Base-by-base conservation (phyloP, 2,888 invertebrate genomes). In the Dryomyza anilis region DNA sequence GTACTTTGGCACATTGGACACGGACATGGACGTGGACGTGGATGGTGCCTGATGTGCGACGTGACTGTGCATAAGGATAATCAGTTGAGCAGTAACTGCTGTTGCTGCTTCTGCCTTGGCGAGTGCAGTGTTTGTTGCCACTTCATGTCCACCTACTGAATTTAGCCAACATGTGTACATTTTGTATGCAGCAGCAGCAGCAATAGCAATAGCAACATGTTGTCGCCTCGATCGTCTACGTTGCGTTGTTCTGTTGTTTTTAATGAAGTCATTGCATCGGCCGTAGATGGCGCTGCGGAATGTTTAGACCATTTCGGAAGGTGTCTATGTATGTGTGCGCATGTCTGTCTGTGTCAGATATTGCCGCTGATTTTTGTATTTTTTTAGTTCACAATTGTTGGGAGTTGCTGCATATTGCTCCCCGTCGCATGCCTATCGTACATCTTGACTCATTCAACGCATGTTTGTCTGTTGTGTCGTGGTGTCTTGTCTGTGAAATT, bases 1-100 rank as follows among this genome's bases (percentile, higher is more conserved):
- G 67, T 67, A 59, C n/a, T 65, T 63, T 58, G 63, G 65, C 63
- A 59, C 61, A 60, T 60, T n/a, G 60, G 36, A 60, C 50, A 50
- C 25, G 60, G 60, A 39, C 60, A 60, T 60, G 50, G 16, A 39
- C 16, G 16, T 45, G 29, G 21, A 21, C 23, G 25, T 21, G 14
- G 19, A n/a, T 50, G 23, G 1, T 48, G 48, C n/a, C n/a, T 21
- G 55, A 36, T 19, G 36, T 52, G 25, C 23, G 23, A 50, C 48
- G 8, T 19, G 33, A 30, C 21, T 19, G 23, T 55, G 55, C n/a
- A 27, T 52, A 27, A 23, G 48, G 48, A 23, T 25, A 23, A n/a
- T n/a, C n/a, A n/a, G n/a, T n/a, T n/a, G n/a, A n/a, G n/a, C n/a
- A n/a, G n/a, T n/a, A n/a, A n/a, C 19, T 46, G 46, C 21, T 46